Evolutionary conservation across 2,797 vertebrate species (phyloP), one percentile per base, ranked within the genome.

Genomic region (Hydrocynus forskahlii): DNA sequence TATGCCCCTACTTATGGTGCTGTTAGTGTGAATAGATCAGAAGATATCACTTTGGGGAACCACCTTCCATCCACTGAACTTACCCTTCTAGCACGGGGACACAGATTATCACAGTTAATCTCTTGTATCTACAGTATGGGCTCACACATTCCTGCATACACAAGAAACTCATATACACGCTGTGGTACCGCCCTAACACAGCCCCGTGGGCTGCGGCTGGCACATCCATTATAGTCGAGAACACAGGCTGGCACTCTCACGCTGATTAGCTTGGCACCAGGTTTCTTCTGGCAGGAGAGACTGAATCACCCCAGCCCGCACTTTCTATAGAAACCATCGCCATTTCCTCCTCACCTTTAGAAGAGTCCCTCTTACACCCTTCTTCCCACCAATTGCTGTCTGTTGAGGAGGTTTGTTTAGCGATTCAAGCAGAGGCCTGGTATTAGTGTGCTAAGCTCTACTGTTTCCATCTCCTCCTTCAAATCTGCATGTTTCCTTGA

Each of bases 191-290:
- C 89, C 66, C 81, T 88, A 50, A 87, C 83, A 85, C 90, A 88
- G 88, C 87, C 89, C 85, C 84, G 79, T 45, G 16, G 64, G 43
- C 78, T 63, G 87, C 79, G 54, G 52, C 86, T 84, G 81, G 81
- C 86, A 90, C 91, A 93, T 94, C 90, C 88, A 92, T 94, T 92
- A 93, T 79, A 64, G 82, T 80, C 75, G 71, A 69, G 78, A 76
- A 80, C 88, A 85, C 88, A 29, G 92, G 91, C 90, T 94, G 93
- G 89, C 91, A 91, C 92, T 94, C 92, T 94, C 87, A 90, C 77
- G 13, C 84, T 92, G 93, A 95, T 94, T 95, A 93, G 90, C 89
- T 94, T 95, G 94, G 94, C 92, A 94, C 83, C 78, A 72, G 13
- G 50, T 87, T 87, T 86, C 80, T 85, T 23, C 7, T 85, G 89